Conservation (phyloP, 2,113 vertebrate genomes). For the Malurus elegans region DNA sequence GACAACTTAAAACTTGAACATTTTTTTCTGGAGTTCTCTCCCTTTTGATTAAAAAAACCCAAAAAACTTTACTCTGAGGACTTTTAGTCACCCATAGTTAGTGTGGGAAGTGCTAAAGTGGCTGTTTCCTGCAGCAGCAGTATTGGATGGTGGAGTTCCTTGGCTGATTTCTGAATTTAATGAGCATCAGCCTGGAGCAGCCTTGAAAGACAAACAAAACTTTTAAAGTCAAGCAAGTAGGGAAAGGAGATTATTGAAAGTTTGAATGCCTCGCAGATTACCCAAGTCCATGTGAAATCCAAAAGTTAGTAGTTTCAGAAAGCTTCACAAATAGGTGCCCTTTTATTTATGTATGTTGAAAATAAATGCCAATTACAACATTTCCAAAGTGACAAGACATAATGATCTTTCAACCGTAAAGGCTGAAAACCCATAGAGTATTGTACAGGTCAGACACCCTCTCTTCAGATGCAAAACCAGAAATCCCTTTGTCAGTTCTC, state of each 20-base stretch:
- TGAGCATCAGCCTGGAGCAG: neutral
- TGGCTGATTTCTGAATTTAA: constrained; percentile 29
- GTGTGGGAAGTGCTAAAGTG: constrained; percentile 37
- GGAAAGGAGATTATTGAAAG: neutral
- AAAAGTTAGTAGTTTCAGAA: neutral
- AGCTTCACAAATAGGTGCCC: neutral
- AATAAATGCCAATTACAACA: neutral
- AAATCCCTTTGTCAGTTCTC: neutral
- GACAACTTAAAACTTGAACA: neutral
- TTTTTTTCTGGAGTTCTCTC: neutral
- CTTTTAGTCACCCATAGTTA: constrained; percentile 18
- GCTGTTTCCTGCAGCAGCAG: neutral
- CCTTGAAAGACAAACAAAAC: neutral
- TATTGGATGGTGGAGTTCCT: constrained; percentile 8
- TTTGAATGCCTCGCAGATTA: neutral
- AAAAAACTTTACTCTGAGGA: constrained; percentile 1
- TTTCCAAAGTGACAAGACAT: neutral
- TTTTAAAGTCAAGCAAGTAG: neutral
- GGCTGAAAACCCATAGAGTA: neutral
- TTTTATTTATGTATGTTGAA: neutral
- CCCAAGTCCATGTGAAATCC: neutral
- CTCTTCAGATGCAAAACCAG: neutral
- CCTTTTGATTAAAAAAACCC: neutral
- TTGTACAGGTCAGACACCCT: neutral
- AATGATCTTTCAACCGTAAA: neutral